Evolutionary conservation across 2,888 invertebrate species (phyloP), one percentile per base, ranked within the genome.

Genomic region (Trachelus troglodyta): DNA sequence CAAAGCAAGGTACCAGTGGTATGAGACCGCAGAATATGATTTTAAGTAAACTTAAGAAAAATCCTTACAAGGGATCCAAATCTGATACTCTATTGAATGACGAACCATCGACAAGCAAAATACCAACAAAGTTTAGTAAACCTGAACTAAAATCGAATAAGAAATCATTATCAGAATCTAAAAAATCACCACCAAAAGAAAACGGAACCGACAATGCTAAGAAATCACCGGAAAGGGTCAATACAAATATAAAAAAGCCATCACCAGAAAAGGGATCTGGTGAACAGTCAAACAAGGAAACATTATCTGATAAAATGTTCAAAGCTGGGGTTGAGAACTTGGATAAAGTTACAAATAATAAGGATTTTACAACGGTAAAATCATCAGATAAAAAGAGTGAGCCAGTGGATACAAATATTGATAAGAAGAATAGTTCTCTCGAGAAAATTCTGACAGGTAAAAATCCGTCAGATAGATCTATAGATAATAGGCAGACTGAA

Each of bases 1-100:
- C 86, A 34, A 87, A 85, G 34, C 80, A 84, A 74, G 33, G 71
- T 56, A 34, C 82, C 6, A 84, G 81, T 12, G 83, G 83, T 0
- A 37, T 69, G 33, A 82, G 87, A 34, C 33, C 85, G 74, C 81
- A 85, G 76, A 86, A 80, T 68, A 82, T 84, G 56, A 85, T 90
- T 15, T 77, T 90, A 12, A 87, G 87, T 69, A 89, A 90, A 94
- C 94, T 89, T 94, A 96, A 90, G 93, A 95, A 76, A 93, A 94
- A 86, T 80, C 75, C 87, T 85, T 92, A 86, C 86, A 92, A 90
- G 40, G 85, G 85, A 0, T 84, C 87, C 6, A 85, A 86, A n/a
- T 82, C 84, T 1, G 90, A 90, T 34, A n/a, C 73, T 3, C 15
- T 77, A 79, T 34, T 80, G 78, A 75, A 85, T 4, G 87, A 86